phyloP scores from a whole-genome alignment of 2,113 vertebrate genomes.

The Blennius ocellaris region DNA sequence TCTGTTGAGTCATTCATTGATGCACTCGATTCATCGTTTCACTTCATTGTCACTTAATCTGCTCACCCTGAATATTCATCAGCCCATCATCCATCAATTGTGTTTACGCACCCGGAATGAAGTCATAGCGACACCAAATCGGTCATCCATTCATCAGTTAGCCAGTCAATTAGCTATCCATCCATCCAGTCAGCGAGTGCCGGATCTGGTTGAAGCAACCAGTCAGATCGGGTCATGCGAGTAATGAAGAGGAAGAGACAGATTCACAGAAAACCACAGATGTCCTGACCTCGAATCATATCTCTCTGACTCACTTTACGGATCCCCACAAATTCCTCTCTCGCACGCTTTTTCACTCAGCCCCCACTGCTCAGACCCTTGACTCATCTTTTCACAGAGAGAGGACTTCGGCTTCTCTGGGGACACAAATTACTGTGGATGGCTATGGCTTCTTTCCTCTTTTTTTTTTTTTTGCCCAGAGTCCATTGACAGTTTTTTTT shows the following conservation, averaged over 20 bases:
- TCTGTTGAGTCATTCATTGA: slow-evolving; percentile 20
- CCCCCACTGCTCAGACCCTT: slow-evolving; percentile 34
- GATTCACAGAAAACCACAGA: slow-evolving; percentile 44
- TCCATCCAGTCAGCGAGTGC: slow-evolving; percentile 50
- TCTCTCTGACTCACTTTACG: slow-evolving; percentile 52
- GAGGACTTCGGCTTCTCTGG: neutral
- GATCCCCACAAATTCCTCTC: slow-evolving; percentile 34
- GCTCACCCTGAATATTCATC: slow-evolving; percentile 12
- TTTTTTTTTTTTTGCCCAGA: neutral
- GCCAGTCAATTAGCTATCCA: slow-evolving; percentile 64
- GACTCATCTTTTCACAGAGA: slow-evolving; percentile 43
- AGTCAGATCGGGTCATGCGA: slow-evolving; percentile 51
- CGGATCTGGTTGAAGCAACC: slow-evolving; percentile 34
- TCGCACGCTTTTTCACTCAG: slow-evolving; percentile 22
- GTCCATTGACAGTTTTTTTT: slow-evolving; percentile 2
- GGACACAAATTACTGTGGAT: slow-evolving; percentile 26
- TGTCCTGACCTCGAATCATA: slow-evolving; percentile 50
- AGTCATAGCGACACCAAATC: slow-evolving; percentile 35
- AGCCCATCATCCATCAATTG: slow-evolving; percentile 44
- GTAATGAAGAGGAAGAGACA: slow-evolving; percentile 64
- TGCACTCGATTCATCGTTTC: slow-evolving; percentile 3
- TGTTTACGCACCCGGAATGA: slow-evolving; percentile 44
- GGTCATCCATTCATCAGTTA: slow-evolving; percentile 61
- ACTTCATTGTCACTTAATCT: slow-evolving; percentile 36
- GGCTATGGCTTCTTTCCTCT: neutral